phyloP scores from a whole-genome alignment of 2,113 vertebrate genomes.

The Danionella cerebrum region DNA sequence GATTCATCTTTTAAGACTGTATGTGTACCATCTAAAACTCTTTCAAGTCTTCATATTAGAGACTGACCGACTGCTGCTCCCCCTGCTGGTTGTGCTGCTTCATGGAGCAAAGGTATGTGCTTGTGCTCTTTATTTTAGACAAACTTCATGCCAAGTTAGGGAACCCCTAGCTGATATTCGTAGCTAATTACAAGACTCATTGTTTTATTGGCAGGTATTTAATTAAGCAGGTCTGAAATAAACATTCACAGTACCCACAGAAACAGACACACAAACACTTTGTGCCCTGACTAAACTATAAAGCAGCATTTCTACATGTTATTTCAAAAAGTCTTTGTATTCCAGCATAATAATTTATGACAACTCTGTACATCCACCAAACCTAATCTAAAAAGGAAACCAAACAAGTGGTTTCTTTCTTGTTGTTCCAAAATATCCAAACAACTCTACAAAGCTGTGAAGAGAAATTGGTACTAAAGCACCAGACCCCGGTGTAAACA shows the following conservation, averaged over 20 bases:
- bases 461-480: too few relatives aligned
- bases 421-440: too few relatives aligned
- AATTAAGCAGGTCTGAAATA: slow-evolving; percentile 42
- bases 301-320: too few relatives aligned
- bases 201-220: slow-evolving; percentile 53
- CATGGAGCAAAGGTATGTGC: neutral
- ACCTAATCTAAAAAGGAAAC: too few relatives aligned
- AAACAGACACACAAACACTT: slow-evolving; percentile 20
- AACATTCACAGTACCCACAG: neutral
- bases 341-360: too few relatives aligned
- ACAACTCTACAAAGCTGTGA: too few relatives aligned
- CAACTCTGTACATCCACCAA: too few relatives aligned
- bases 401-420: too few relatives aligned
- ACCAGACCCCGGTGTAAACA: too few relatives aligned
- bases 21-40: neutral
- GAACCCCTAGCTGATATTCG: slow-evolving; percentile 40
- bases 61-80: slow-evolving; percentile 4
- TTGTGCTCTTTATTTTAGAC: neutral
- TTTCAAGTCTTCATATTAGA: neutral
- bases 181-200: slow-evolving; percentile 48
- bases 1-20: neutral
- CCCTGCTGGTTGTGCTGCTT: neutral
- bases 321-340: too few relatives aligned
- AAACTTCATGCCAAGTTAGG: neutral
- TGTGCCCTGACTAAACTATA: too few relatives aligned